These are phyloP conservation scores for Thaumetopoea pityocampa DNA, from an alignment of 1,140 invertebrate genomes.

Conservation along the genomic window DNA sequence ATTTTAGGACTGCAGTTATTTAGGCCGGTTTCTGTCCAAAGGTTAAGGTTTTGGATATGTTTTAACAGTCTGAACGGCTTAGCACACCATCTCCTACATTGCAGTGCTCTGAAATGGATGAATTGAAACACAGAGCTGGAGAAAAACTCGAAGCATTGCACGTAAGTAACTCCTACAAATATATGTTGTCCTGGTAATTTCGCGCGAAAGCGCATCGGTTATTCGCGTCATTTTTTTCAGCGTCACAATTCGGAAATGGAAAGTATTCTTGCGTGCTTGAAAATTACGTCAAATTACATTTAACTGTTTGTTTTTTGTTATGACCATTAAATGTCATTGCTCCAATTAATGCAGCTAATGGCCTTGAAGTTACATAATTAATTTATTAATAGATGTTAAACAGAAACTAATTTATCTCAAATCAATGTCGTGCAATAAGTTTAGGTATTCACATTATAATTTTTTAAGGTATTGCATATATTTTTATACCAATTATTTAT, in stretches of 20 bases:
- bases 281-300: conserved; percentile 1
- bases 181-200: conserved; percentile 30
- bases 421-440: no score
- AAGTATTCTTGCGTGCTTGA: conserved; percentile 6
- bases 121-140: conserved; percentile 55
- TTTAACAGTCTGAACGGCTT: conserved; percentile 39
- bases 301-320: conserved; percentile 20
- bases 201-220: conserved; percentile 23
- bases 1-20: conserved; percentile 56
- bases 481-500: no score
- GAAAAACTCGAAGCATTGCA: conserved; percentile 62
- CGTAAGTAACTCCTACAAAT: conserved; percentile 40
- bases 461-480: no score
- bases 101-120: conserved; percentile 51
- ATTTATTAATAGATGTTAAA: conserved; percentile 13
- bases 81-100: conserved; percentile 32
- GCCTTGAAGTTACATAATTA: conserved; percentile 55
- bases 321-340: conserved; percentile 27
- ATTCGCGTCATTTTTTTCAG: conserved; percentile 17
- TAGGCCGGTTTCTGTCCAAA: conserved; percentile 64
- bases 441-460: no score
- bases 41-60: conserved; percentile 63
- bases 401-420: no score
- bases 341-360: conserved; percentile 21
- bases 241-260: conserved; percentile 5